Base-by-base conservation (phyloP, 2,888 invertebrate species). In the Drosophila quinaria region DNA sequence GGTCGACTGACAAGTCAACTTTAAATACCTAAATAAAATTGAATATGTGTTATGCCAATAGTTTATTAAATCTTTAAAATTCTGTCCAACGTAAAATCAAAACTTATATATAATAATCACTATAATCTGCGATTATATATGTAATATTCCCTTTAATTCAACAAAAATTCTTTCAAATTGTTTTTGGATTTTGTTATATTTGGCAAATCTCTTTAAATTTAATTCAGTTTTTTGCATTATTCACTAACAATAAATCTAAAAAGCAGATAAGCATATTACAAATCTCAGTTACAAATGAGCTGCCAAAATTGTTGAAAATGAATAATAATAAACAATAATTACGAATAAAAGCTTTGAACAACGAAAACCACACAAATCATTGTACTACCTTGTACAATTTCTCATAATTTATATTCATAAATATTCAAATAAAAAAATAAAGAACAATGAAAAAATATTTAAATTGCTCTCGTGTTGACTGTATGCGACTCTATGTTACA, bases 201-300 rank as follows among this genome's bases (percentile, higher is more conserved):
- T 51, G n/a, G 51, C 22, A 51, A 19, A 55, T 47, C 51, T 64
- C 22, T 4, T 71, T 54, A 33, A 56, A 66, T 47, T 72, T 70
- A 78, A 82, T 78, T 85, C 50, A 41, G 56, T 74, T 74, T 25
- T 13, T 51, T 15, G 25, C 33, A 54, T 42, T 46, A 54, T 39
- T 39, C 49, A 41, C 17, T 37, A 29, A 54, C 56, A 39, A 33
- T 19, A 55, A 60, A 46, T 33, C 22, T 46, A 13, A 54, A 64
- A 39, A 22, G 4, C 22, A 46, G 63, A 63, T 71, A 82, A 79
- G 61, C 74, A 58, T 67, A 64, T 73, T 74, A 76, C 85, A 87
- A 83, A 85, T 84, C 76, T 76, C 66, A 76, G 87, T 78, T 64
- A 68, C 84, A 87, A 82, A 78, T 70, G 63, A 82, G 63, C 80